Conservation (phyloP, 2,113 vertebrate species). For the Kryptolebias marmoratus region DNA sequence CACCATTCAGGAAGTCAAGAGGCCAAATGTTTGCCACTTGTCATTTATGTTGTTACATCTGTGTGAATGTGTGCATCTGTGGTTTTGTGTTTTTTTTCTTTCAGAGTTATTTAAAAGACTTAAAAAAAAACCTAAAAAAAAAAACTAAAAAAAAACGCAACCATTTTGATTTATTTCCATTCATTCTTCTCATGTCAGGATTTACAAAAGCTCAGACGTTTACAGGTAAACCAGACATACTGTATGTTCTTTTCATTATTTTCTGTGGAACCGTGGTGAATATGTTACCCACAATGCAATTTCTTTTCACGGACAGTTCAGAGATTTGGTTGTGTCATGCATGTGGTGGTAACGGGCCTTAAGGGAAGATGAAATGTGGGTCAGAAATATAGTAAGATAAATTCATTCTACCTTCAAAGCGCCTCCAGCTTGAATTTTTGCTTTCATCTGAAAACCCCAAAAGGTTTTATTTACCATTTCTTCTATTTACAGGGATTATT, state of each 20-base stretch:
- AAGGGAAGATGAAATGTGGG: background rate
- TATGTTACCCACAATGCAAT: too few species aligned
- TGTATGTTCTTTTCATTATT: background rate
- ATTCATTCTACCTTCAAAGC: background rate
- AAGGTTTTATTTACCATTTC: background rate
- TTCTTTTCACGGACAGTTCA: background rate
- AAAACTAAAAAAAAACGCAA: background rate
- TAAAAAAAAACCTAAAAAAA: background rate
- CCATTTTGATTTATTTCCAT: background rate
- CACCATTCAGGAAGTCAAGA: constrained; percentile 53
- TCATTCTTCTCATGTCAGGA: background rate
- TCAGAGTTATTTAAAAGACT: background rate
- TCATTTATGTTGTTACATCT: constrained; percentile 29
- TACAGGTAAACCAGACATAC: background rate
- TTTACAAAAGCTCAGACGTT: background rate
- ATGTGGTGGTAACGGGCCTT: background rate
- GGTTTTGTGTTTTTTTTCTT: background rate
- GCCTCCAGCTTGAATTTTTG: background rate
- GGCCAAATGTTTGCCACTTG: constrained; percentile 40
- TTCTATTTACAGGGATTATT: background rate
- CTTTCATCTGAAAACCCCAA: background rate
- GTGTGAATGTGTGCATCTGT: background rate
- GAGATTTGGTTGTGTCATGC: background rate
- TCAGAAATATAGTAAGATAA: background rate
- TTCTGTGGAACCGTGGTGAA: background rate